A percentile compares a stretch with the other conserved stretches of the same genome.
These are phyloP conservation scores for Sminthurides aquaticus DNA, from an alignment of 2,888 invertebrate genomes.

Conservation along the genomic window DNA sequence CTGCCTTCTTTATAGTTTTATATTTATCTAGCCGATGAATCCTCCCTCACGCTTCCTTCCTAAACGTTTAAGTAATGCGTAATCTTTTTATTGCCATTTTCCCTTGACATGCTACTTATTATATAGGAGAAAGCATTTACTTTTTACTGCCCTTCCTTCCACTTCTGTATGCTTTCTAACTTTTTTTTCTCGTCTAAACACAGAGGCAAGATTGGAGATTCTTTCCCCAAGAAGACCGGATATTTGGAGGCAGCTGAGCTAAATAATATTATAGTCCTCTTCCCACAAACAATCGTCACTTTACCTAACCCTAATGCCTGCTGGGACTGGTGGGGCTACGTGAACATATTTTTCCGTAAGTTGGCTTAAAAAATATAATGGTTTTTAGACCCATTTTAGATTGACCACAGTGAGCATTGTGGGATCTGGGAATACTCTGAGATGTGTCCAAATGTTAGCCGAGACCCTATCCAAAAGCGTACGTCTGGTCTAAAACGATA, in stretches of 20 bases:
- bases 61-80: neutral
- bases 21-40: too few species aligned
- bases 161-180: neutral
- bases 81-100: neutral
- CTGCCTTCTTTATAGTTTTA: too few species aligned
- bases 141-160: neutral
- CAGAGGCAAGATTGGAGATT: slow-evolving; percentile 28
- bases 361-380: neutral
- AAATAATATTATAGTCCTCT: slow-evolving; percentile 38
- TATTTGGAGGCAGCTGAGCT: slow-evolving; percentile 38
- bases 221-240: slow-evolving; percentile 32
- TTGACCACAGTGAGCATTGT: too few species aligned
- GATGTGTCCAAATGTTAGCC: too few species aligned
- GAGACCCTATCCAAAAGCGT: too few species aligned
- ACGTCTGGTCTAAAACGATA: too few species aligned
- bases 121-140: neutral
- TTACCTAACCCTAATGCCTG: slow-evolving; percentile 33
- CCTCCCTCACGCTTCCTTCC: too few species aligned
- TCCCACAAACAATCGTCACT: slow-evolving; percentile 34
- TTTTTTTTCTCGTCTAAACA: slow-evolving; percentile 5
- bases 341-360: slow-evolving; percentile 33
- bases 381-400: too few species aligned
- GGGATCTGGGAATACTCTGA: too few species aligned
- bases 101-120: neutral
- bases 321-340: slow-evolving; percentile 41